Evolutionary conservation across 2,113 vertebrate species (phyloP).

Genomic region (Perca fluviatilis): DNA sequence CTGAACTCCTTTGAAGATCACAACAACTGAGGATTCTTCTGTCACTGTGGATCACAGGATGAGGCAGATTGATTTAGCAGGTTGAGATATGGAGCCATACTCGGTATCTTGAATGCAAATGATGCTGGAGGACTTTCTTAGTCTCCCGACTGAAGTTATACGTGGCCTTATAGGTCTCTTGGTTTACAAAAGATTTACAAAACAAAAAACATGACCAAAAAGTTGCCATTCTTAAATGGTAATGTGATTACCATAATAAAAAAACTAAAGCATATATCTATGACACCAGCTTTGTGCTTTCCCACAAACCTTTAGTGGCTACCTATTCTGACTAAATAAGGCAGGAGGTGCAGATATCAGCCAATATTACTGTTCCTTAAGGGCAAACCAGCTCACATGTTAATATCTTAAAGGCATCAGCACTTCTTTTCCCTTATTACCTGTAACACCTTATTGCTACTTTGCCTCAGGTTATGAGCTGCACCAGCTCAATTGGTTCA

Average conservation of each 20-base stretch:
- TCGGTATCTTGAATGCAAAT: constrained; percentile 53
- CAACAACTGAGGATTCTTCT: constrained; percentile 52
- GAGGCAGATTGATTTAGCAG: constrained; percentile 64
- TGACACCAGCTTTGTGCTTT: constrained; percentile 26
- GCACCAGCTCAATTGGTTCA: constrained; percentile 34
- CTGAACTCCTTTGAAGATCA: constrained; percentile 68
- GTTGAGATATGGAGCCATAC: constrained; percentile 33
- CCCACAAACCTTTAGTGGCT: neutral
- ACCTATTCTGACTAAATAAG: constrained; percentile 26
- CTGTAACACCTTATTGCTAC: constrained; percentile 20
- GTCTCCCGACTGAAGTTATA: constrained; percentile 25
- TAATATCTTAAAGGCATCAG: constrained; percentile 42
- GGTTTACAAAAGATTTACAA: neutral
- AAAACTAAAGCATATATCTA: constrained; percentile 3
- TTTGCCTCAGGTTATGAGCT: constrained; percentile 62
- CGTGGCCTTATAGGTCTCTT: neutral
- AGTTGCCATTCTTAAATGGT: constrained; percentile 9
- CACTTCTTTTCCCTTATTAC: constrained; percentile 21
- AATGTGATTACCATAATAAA: neutral
- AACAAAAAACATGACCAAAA: neutral
- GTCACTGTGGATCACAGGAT: constrained; percentile 51
- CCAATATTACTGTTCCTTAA: constrained; percentile 34
- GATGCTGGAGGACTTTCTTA: constrained; percentile 35
- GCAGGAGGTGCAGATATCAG: constrained; percentile 22
- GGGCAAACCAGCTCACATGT: constrained; percentile 26